A percentile compares a stretch with the other conserved stretches of the same genome.
Conservation (phyloP, 1,140 invertebrate genomes). For the Drosophila kohkoa region DNA sequence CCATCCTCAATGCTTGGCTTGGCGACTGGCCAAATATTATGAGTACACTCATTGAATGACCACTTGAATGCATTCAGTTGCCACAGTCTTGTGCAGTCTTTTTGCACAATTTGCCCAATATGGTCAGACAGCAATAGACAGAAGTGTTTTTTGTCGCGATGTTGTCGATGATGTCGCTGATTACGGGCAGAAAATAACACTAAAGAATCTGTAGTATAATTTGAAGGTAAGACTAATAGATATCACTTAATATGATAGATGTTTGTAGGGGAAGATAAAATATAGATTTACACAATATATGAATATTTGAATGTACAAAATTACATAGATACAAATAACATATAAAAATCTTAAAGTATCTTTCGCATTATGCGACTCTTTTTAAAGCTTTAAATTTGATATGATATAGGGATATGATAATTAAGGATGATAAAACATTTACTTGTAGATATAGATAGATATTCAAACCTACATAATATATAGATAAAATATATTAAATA, state of each 20-base stretch:
- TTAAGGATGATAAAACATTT: too few species aligned
- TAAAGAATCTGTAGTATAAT: neutral
- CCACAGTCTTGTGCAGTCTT: constrained; percentile 22
- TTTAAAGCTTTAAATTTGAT: too few species aligned
- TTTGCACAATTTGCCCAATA: constrained; percentile 53
- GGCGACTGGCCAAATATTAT: constrained; percentile 30
- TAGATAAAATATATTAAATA: too few species aligned
- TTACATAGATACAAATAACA: too few species aligned
- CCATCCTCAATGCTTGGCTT: constrained; percentile 34
- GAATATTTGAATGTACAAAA: too few species aligned
- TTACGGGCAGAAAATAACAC: constrained; percentile 22
- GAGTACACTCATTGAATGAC: constrained; percentile 20
- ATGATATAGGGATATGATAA: too few species aligned
- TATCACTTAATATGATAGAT: constrained; percentile 6
- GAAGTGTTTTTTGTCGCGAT: constrained; percentile 18
- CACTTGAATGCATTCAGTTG: constrained; percentile 61
- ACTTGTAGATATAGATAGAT: too few species aligned
- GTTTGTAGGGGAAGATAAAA: neutral
- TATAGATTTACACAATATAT: too few species aligned
- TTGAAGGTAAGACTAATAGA: neutral
- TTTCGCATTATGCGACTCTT: too few species aligned
- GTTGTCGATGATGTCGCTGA: constrained; percentile 21
- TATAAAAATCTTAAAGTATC: too few species aligned
- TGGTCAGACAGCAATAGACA: constrained; percentile 39
- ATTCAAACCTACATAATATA: too few species aligned